Conservation (phyloP, 2,888 invertebrate genomes). For the Piscicola geometra region DNA sequence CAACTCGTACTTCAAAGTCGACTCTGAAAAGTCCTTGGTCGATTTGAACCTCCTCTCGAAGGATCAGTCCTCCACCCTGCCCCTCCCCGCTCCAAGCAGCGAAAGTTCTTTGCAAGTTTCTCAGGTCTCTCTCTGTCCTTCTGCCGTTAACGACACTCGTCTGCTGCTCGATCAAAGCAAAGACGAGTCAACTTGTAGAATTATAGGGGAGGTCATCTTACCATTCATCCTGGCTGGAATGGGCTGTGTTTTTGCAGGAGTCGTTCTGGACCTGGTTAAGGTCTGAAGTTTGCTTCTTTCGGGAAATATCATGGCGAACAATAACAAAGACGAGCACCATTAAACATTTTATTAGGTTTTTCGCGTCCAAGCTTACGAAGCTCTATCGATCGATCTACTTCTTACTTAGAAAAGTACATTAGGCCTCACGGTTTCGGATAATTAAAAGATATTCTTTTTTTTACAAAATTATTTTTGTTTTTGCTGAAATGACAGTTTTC, state of each 20-base stretch:
- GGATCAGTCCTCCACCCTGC: not conserved
- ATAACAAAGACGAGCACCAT: no score
- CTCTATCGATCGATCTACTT: no score
- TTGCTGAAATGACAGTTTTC: no score
- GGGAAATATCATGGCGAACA: no score
- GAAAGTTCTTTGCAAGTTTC: constrained; percentile 10
- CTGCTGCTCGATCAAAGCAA: constrained; percentile 26
- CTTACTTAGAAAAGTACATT: no score
- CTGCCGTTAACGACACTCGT: constrained; percentile 26
- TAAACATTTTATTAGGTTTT: not conserved
- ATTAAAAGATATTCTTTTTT: no score
- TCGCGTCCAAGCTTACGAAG: not conserved
- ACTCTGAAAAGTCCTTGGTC: constrained; percentile 24
- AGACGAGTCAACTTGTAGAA: constrained; percentile 22
- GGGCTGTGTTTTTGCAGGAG: constrained; percentile 37
- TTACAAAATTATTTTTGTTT: no score
- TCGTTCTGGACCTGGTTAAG: constrained; percentile 36
- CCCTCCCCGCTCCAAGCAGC: not conserved
- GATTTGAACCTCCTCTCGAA: not conserved
- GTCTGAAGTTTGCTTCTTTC: no score
- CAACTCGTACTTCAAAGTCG: constrained; percentile 22
- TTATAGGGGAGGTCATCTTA: constrained; percentile 30
- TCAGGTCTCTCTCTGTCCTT: constrained; percentile 27
- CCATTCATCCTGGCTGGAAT: constrained; percentile 36
- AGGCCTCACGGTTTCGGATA: no score